A percentile compares a stretch with the other conserved stretches of the same genome.
Conservation (phyloP, 2,113 vertebrate genomes). For the Notarius lentiginosus region DNA sequence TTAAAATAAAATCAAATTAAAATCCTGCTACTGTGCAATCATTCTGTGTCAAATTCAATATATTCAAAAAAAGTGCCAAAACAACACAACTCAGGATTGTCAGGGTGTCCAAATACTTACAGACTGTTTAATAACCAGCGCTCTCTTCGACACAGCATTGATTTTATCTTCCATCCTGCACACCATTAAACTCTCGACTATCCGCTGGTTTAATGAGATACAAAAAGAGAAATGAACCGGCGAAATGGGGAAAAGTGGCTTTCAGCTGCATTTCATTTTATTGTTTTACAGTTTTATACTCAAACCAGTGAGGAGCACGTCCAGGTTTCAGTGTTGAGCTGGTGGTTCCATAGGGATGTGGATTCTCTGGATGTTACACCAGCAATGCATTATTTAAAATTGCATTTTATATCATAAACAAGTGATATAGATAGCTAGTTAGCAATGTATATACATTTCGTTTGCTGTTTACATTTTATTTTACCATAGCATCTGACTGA, state of each 20-base stretch:
- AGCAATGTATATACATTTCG: not conserved
- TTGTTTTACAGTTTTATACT: not conserved
- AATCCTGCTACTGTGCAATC: not conserved
- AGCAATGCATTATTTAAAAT: not conserved
- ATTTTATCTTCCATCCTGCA: constrained; percentile 16
- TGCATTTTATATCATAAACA: not conserved
- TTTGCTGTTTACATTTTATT: too few species aligned
- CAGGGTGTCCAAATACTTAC: not conserved
- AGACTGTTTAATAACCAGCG: not conserved
- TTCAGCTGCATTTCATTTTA: constrained; percentile 20
- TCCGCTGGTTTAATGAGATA: constrained; percentile 18
- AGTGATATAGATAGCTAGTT: not conserved
- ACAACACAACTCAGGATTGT: not conserved
- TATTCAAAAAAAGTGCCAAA: not conserved
- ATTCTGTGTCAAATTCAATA: not conserved
- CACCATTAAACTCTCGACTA: constrained; percentile 9
- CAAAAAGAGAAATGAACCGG: not conserved
- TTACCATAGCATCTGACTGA: too few species aligned
- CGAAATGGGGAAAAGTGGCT: not conserved
- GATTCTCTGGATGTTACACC: not conserved
- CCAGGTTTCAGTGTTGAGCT: not conserved
- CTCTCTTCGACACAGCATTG: not conserved
- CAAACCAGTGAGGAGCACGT: not conserved
- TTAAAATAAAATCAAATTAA: not conserved
- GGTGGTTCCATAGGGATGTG: not conserved